A percentile compares a stretch with the other conserved stretches of the same genome.
These are phyloP conservation scores for Rachycentron canadum DNA, from an alignment of 2,797 vertebrate species.

Conservation along the genomic window DNA sequence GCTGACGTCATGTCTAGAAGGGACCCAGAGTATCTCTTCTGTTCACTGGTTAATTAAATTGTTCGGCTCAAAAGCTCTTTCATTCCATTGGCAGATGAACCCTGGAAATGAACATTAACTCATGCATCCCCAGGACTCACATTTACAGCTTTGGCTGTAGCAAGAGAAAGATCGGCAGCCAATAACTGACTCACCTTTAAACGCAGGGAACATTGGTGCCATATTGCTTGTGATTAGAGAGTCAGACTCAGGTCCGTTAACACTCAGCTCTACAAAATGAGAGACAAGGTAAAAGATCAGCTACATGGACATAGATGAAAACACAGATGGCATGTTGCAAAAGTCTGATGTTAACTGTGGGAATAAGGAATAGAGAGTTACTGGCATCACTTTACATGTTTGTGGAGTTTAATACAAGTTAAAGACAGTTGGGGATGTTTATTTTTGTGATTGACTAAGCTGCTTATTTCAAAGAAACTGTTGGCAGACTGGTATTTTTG, in stretches of 20 bases:
- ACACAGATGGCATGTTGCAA: neutral
- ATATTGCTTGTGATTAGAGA: constrained; percentile 94
- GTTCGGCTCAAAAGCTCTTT: constrained; percentile 5
- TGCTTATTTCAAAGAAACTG: neutral
- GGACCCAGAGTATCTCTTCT: constrained; percentile 8
- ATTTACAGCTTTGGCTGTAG: neutral
- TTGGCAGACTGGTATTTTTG: no score
- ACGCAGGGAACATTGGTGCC: constrained; percentile 92
- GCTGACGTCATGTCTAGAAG: constrained; percentile 11
- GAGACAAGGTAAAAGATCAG: neutral
- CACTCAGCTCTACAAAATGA: constrained; percentile 71
- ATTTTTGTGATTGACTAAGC: neutral
- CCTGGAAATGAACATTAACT: neutral
- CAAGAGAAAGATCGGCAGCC: neutral
- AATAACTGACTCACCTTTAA: constrained; percentile 86
- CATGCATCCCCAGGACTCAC: neutral
- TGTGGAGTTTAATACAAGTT: neutral
- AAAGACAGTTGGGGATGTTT: neutral
- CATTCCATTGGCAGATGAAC: neutral
- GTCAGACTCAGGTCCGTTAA: constrained; percentile 75
- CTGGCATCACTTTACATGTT: neutral
- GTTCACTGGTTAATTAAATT: constrained; percentile 6
- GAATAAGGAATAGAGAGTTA: neutral
- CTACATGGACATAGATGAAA: neutral
- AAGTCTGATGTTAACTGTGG: neutral